Evolutionary conservation across 2,888 invertebrate genomes (phyloP), one percentile per base, ranked within the genome.

Genomic region (Netelia virgata): DNA sequence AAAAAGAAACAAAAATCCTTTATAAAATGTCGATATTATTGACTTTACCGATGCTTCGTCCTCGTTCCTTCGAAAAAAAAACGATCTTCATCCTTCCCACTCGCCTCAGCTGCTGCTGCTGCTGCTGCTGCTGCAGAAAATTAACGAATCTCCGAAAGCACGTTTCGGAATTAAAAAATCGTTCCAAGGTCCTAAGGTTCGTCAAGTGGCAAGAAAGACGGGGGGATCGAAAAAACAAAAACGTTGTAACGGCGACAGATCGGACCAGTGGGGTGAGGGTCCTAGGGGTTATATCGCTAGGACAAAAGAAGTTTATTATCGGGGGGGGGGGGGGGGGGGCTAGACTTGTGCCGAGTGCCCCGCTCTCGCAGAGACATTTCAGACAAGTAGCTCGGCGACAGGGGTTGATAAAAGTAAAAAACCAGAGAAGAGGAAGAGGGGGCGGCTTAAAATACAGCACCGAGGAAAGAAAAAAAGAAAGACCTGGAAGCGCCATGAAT

Each of bases 231-330:
- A 70, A 79, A 72, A 75, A 74, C 53, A 79, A 83, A 81, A 72
- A 64, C 69, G 70, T n/a, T n/a, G n/a, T 61, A 78, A 79, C 75
- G 82, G 79, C 84, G 79, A 85, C 79, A 87, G 82, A 84, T 84
- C 85, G 84, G 79, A 82, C 6, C 36, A 36, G 36, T 6, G 36
- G 64, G 84, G 57, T 82, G 74, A 57, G 75, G 84, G 69, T 73
- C 77, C 73, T 81, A 57, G 84, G 73, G 76, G 77, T 81, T 59
- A 86, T 84, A 80, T 84, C 76, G 59, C 80, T 79, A 89, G 90
- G 88, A 92, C 92, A 92, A 92, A 92, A 88, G 90, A 88, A 88
- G 88, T 90, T 91, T 91, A 91, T 91, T 91, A 89, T 87, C 84
- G 83, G 36, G 87, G 78, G 75, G 23, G 63, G 57, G 68, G 61